These are phyloP conservation scores for Graptemys geographica DNA, from an alignment of 2,797 vertebrate species.

Conservation along the genomic window DNA sequence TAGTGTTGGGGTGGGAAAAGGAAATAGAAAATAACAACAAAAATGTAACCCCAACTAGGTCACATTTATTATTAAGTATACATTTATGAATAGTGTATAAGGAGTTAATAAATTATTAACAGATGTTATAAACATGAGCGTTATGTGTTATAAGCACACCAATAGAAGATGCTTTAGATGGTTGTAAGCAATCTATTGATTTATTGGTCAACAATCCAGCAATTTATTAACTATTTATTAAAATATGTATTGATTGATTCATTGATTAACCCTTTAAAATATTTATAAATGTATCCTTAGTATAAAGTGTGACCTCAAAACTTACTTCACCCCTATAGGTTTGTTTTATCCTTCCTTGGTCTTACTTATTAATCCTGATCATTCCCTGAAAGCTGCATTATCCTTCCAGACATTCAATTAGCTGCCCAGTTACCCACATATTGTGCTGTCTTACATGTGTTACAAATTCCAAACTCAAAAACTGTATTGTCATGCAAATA, in stretches of 20 bases:
- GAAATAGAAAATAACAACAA: not conserved
- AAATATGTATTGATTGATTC: not conserved
- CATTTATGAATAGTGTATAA: not conserved
- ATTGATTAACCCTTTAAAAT: not conserved
- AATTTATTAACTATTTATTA: not conserved
- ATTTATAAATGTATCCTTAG: not conserved
- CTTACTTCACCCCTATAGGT: not conserved
- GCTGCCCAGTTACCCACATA: not conserved
- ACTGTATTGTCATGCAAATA: accelerated
- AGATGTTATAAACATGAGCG: not conserved
- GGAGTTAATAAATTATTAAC: not conserved
- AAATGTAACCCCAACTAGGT: not conserved
- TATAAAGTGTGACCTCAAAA: not conserved
- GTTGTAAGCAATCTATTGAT: accelerated
- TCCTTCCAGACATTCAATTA: not conserved
- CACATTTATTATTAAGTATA: not conserved
- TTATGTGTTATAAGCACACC: not conserved
- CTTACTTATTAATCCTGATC: not conserved
- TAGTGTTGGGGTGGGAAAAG: not conserved
- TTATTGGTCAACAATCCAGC: not conserved
- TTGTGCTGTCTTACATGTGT: not conserved
- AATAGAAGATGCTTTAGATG: not conserved
- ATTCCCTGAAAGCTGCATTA: not conserved
- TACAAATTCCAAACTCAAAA: not conserved
- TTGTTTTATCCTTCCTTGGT: not conserved